These are phyloP conservation scores for Theropithecus gelada DNA, from an alignment of 2,113 vertebrate genomes.

Conservation along the genomic window DNA sequence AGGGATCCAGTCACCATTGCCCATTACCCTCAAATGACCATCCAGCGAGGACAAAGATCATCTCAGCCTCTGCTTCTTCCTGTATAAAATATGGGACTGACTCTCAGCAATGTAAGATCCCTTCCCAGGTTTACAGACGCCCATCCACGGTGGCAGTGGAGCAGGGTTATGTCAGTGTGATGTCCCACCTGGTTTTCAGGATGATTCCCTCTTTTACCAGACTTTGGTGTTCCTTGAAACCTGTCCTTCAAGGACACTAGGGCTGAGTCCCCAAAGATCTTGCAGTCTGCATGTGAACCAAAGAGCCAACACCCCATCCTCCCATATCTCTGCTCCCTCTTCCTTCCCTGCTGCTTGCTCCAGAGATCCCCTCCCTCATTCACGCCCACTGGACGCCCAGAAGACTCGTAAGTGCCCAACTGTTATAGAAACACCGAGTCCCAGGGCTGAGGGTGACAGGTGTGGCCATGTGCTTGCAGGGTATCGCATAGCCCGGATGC, in stretches of 20 bases:
- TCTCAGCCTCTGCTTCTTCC: neutral
- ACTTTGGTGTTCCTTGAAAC: neutral
- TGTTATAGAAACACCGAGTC: constrained; percentile 80
- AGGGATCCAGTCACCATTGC: fast-evolving
- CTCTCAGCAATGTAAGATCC: neutral
- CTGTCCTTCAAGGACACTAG: neutral
- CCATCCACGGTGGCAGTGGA: neutral
- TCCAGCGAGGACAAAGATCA: neutral
- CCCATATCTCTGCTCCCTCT: neutral
- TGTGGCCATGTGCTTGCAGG: constrained; percentile 79
- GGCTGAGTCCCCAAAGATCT: neutral
- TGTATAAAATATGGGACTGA: neutral
- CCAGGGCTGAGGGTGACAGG: constrained; percentile 82
- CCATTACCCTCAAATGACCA: fast-evolving
- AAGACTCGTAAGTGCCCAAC: constrained; percentile 88
- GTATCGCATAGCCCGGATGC: neutral
- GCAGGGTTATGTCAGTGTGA: too few species aligned
- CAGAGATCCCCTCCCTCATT: neutral
- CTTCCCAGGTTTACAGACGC: fast-evolving
- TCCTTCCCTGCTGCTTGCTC: neutral
- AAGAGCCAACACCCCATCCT: neutral
- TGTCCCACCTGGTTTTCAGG: neutral
- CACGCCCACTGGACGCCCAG: constrained; percentile 70
- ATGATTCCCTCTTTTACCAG: neutral
- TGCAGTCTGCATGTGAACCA: neutral